Evolutionary conservation across 2,797 vertebrate genomes (phyloP).

Genomic region (Triplophysa bombifrons): DNA sequence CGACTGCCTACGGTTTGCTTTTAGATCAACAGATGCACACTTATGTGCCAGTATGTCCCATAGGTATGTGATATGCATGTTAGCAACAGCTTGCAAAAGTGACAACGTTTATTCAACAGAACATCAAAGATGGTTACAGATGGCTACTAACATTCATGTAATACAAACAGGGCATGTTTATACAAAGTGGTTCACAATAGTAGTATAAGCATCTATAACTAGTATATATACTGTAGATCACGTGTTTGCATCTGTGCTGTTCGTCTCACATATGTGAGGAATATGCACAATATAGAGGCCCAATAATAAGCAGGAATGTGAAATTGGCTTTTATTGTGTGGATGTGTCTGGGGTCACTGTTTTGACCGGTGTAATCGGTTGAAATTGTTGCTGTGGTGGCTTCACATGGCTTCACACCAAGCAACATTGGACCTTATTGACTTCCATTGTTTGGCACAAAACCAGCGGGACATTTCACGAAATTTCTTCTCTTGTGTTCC

Average conservation of each 20-base stretch:
- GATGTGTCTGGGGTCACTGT: not conserved
- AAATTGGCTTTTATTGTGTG: not conserved
- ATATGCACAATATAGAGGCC: not conserved
- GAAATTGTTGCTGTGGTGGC: not conserved
- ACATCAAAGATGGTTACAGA: not conserved
- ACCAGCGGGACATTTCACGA: no score
- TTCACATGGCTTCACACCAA: not conserved
- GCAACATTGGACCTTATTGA: no score
- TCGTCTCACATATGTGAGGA: not conserved
- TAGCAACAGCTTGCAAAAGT: constrained; percentile 9
- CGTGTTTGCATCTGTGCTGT: not conserved
- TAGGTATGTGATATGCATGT: constrained; percentile 7
- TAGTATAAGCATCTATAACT: not conserved
- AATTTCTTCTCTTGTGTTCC: no score
- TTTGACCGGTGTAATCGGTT: not conserved
- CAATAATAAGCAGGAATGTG: not conserved
- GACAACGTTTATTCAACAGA: constrained; percentile 20
- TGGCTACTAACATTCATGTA: not conserved
- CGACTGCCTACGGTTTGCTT: not conserved
- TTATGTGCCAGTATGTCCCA: constrained; percentile 12
- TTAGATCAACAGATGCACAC: constrained; percentile 31
- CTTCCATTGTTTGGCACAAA: no score
- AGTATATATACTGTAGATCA: not conserved
- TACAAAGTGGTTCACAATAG: constrained; percentile 4
- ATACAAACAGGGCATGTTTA: constrained; percentile 12